Conservation (phyloP, 2,888 invertebrate species). For the Pseudococcus viburni region DNA sequence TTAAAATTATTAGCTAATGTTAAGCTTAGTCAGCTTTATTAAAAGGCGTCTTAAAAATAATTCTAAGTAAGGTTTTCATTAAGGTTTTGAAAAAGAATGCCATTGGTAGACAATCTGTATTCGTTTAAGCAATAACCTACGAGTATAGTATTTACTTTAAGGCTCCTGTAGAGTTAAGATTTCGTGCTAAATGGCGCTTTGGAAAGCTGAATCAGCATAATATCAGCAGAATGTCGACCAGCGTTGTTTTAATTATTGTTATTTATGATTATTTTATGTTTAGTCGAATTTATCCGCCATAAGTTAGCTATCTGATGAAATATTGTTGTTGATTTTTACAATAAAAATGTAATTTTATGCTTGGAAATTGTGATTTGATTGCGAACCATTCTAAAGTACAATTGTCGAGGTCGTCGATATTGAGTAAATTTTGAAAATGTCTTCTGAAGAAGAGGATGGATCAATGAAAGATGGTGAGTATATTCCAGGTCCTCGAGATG, state of each 20-base stretch:
- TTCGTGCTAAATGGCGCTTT: background rate
- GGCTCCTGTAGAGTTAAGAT: background rate
- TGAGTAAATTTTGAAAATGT: too few species aligned
- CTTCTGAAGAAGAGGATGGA: too few species aligned
- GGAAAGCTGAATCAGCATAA: background rate
- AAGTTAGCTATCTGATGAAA: background rate
- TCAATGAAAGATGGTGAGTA: too few species aligned
- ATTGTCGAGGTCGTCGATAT: too few species aligned
- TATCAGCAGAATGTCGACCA: background rate
- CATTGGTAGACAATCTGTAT: slow-evolving; percentile 49
- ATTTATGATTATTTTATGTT: background rate
- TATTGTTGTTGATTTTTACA: too few species aligned
- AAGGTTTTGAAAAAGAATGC: slow-evolving; percentile 7
- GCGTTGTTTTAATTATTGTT: background rate
- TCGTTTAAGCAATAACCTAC: slow-evolving; percentile 42
- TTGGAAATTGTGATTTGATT: too few species aligned
- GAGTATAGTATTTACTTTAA: background rate
- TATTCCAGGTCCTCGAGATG: too few species aligned
- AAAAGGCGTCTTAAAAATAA: background rate
- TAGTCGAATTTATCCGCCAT: background rate
- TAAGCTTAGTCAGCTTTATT: background rate
- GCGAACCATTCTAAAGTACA: too few species aligned
- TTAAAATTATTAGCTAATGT: background rate
- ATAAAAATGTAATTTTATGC: too few species aligned
- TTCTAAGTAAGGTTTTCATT: background rate